Percentiles rank a stretch among this genome's conserved stretches.
These are phyloP conservation scores for Lithobates sylvaticus DNA, from an alignment of 2,797 vertebrate genomes.

Conservation along the genomic window DNA sequence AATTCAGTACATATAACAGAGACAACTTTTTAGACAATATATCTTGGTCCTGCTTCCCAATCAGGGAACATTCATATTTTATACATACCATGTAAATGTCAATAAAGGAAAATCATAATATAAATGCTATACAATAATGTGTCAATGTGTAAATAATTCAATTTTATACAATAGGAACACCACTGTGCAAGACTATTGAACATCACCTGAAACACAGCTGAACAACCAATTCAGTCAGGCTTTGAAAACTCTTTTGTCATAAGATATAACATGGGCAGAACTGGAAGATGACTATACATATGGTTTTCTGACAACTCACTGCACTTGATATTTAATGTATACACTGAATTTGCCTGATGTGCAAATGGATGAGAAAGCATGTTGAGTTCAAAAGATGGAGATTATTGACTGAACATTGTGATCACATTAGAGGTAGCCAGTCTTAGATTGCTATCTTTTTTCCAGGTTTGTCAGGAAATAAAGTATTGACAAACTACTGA, in stretches of 20 bases:
- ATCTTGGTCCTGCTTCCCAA: neutral
- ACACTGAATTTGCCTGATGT: neutral
- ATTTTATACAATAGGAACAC: conserved; percentile 21
- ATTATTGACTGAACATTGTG: neutral
- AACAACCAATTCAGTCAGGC: conserved; percentile 29
- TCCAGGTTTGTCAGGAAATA: too few relatives aligned
- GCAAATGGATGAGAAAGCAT: neutral
- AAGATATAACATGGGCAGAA: conserved; percentile 38
- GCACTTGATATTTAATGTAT: conserved; percentile 18
- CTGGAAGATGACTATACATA: conserved; percentile 23
- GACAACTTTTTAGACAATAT: neutral
- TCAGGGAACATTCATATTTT: conserved; percentile 12
- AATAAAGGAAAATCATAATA: conserved; percentile 28
- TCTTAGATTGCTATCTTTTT: too few relatives aligned
- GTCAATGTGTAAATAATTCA: neutral
- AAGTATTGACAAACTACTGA: too few relatives aligned
- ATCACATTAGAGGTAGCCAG: neutral
- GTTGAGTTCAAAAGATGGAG: neutral
- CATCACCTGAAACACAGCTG: conserved; percentile 43
- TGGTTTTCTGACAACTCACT: conserved; percentile 1
- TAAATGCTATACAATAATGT: conserved; percentile 17
- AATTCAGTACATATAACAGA: neutral
- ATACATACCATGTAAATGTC: conserved; percentile 20
- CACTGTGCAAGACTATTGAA: conserved; percentile 24
- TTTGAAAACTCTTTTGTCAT: conserved; percentile 46